phyloP scores from a whole-genome alignment of 2,797 vertebrate species.

The Pantherophis vulpinus region DNA sequence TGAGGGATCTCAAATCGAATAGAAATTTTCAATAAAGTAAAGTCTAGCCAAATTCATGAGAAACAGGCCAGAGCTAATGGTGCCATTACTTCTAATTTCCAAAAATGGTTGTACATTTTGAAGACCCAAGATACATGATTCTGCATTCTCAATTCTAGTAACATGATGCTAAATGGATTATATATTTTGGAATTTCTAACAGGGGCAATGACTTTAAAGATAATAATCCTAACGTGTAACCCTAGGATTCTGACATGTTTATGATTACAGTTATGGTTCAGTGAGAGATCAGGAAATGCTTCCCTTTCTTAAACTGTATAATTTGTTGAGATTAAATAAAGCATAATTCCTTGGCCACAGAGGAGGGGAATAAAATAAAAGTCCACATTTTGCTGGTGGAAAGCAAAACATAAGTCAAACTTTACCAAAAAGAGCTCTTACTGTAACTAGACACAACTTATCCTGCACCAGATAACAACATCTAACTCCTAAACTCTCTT shows the following conservation, averaged over 20 bases:
- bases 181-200: neutral
- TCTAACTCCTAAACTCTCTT: neutral
- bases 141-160: slow-evolving; percentile 13
- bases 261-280: neutral
- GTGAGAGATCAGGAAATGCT: neutral
- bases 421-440: neutral
- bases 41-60: slow-evolving; percentile 20
- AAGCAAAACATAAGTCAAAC: neutral
- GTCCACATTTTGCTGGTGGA: neutral
- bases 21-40: neutral
- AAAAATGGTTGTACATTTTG: neutral
- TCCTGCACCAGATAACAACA: neutral
- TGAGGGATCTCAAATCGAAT: slow-evolving; percentile 6
- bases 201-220: neutral
- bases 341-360: neutral
- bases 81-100: slow-evolving; percentile 20
- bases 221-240: neutral
- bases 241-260: neutral
- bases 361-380: too few relatives aligned
- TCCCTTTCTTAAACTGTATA: neutral
- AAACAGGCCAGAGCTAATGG: slow-evolving; percentile 6
- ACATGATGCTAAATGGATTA: neutral
- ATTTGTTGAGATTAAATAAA: neutral
- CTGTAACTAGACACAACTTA: neutral
- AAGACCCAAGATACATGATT: neutral